These are phyloP conservation scores for Miniopterus natalensis DNA, from an alignment of 2,113 vertebrate genomes.

Conservation along the genomic window DNA sequence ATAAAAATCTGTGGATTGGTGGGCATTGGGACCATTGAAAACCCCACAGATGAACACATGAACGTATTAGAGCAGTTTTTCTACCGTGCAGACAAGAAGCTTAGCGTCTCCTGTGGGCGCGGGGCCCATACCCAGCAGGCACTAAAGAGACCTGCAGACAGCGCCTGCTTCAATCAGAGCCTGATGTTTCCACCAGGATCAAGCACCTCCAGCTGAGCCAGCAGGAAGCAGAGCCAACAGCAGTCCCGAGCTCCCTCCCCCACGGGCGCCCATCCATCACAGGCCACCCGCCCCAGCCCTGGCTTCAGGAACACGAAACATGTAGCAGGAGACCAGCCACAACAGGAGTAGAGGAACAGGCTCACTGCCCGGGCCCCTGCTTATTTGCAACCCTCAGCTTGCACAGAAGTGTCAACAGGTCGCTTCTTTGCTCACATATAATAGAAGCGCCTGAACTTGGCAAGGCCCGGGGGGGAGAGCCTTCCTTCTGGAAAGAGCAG, in stretches of 20 bases:
- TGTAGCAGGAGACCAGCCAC: neutral
- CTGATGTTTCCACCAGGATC: neutral
- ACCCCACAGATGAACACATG: too few relatives aligned
- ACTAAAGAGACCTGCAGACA: neutral
- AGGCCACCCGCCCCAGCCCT: neutral
- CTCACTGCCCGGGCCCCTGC: neutral
- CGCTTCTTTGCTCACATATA: neutral
- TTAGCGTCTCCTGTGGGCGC: neutral
- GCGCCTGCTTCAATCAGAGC: neutral
- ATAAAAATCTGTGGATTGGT: neutral
- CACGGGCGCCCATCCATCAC: neutral
- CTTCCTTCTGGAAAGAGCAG: neutral
- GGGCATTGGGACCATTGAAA: neutral
- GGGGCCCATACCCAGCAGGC: neutral
- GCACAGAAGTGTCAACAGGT: neutral
- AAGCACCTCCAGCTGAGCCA: conserved; percentile 42
- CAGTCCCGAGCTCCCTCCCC: neutral
- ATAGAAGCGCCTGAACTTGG: neutral
- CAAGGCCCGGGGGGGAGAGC: neutral
- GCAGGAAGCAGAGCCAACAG: neutral
- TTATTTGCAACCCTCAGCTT: neutral
- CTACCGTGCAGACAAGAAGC: neutral
- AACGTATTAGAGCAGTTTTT: neutral
- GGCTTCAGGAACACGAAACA: neutral
- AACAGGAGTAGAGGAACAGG: neutral